Conservation (phyloP, 1,140 invertebrate species). For the Ips nitidus region DNA sequence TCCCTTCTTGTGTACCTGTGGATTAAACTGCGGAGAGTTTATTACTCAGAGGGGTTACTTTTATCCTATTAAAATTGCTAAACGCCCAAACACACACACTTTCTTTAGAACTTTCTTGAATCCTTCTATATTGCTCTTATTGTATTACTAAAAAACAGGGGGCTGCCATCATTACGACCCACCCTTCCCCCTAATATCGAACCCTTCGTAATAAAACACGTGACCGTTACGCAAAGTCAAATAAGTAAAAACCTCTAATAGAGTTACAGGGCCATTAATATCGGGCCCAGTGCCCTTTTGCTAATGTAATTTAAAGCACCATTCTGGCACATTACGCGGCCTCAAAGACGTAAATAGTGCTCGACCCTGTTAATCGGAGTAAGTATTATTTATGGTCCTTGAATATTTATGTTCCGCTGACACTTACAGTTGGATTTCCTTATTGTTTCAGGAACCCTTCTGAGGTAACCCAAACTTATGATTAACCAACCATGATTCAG, state of each 20-base stretch:
- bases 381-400: slow-evolving; percentile 32
- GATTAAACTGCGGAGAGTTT: slow-evolving; percentile 24
- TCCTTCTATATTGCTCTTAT: neutral
- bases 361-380: slow-evolving; percentile 29
- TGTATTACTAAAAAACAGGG: no score
- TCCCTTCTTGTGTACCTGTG: slow-evolving; percentile 27
- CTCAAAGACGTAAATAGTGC: slow-evolving; percentile 36
- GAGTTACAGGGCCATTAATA: slow-evolving; percentile 34
- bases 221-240: slow-evolving; percentile 14
- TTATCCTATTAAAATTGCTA: slow-evolving; percentile 29
- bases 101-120: neutral
- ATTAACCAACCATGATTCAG: no score
- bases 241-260: slow-evolving; percentile 34
- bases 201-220: slow-evolving; percentile 14
- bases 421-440: slow-evolving; percentile 15
- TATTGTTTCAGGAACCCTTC: neutral
- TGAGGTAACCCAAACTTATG: no score
- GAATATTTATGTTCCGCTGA: slow-evolving; percentile 20
- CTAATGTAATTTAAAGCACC: slow-evolving; percentile 36
- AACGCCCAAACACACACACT: neutral
- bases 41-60: slow-evolving; percentile 29
- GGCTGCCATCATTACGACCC: no score
- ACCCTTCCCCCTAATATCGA: no score
- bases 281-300: slow-evolving; percentile 14
- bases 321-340: slow-evolving; percentile 35